Conservation (phyloP, 2,797 vertebrate species). For the Chaetophractus vellerosus region DNA sequence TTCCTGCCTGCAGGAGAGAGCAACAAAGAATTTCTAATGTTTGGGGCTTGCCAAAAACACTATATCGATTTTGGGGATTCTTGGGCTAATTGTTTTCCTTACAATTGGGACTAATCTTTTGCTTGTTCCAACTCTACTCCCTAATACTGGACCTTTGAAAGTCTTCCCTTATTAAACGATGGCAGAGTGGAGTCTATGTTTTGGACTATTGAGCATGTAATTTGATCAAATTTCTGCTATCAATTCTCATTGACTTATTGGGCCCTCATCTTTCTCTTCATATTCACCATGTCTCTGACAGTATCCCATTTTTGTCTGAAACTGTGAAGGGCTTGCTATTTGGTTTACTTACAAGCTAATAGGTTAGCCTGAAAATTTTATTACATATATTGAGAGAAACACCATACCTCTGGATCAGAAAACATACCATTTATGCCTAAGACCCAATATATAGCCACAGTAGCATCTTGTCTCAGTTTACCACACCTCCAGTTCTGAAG, state of each 20-base stretch:
- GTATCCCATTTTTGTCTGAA: background rate
- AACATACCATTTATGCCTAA: background rate
- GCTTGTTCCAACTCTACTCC: background rate
- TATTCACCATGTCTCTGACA: background rate
- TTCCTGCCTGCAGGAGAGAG: too few relatives aligned
- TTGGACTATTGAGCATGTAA: background rate
- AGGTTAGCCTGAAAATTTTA: background rate
- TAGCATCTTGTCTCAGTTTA: background rate
- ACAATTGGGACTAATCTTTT: background rate
- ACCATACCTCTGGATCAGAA: background rate
- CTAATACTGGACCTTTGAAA: background rate
- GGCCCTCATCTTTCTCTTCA: background rate
- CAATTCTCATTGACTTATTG: background rate
- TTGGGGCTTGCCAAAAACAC: background rate
- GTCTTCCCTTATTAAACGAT: background rate
- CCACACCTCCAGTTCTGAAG: background rate
- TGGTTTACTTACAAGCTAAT: background rate
- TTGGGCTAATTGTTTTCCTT: background rate
- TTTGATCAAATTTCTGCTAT: background rate
- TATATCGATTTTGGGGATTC: background rate
- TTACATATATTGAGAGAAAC: background rate
- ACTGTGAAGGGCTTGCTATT: background rate
- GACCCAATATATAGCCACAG: too few relatives aligned
- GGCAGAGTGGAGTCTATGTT: background rate
- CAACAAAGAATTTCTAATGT: background rate